Evolutionary conservation across 2,888 invertebrate species (phyloP), one percentile per base, ranked within the genome.

Genomic region (Rosalia funebris): DNA sequence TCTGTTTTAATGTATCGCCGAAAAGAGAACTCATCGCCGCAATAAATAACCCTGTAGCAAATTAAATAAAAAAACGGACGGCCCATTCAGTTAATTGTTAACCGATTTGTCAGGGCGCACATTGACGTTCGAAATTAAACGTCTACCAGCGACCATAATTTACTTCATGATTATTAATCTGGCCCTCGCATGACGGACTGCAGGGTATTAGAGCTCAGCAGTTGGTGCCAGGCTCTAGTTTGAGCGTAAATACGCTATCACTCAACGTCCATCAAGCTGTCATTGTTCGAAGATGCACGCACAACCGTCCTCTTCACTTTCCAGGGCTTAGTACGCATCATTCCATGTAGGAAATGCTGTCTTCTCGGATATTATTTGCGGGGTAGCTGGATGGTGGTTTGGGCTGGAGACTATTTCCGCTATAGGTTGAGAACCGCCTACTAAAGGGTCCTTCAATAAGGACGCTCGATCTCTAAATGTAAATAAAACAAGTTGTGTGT

Each of bases 241-340:
- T 69, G 70, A 71, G 72, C 76, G 75, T 76, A 75, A 76, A 75
- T 75, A 76, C 75, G 74, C 75, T 72, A 75, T 76, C 76, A 74
- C 71, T 76, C 76, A 76, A 76, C 74, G 76, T 76, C 76, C 72
- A 73, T 76, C 76, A 76, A 72, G 60, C 66, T 74, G 76, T 76
- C 76, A 73, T 67, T 54, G 47, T 45, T 62, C 72, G 74, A 70
- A 70, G 71, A 72, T 71, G 71, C 74, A 74, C 75, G 73, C 75
- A 73, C 74, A 69, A 65, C 62, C 69, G 63, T 65, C 65, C 39
- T 60, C 61, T 54, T 62, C 67, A 62, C 63, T 66, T 39, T 64
- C 63, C 60, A 32, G 57, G 62, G 67, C 67, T 67, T 69, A 67
- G 65, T 63, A 63, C 63, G 63, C 67, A 63, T 67, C 62, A 41